A percentile compares a stretch with the other conserved stretches of the same genome.
phyloP scores from a whole-genome alignment of 1,140 invertebrate species.

The Ips typographus region DNA sequence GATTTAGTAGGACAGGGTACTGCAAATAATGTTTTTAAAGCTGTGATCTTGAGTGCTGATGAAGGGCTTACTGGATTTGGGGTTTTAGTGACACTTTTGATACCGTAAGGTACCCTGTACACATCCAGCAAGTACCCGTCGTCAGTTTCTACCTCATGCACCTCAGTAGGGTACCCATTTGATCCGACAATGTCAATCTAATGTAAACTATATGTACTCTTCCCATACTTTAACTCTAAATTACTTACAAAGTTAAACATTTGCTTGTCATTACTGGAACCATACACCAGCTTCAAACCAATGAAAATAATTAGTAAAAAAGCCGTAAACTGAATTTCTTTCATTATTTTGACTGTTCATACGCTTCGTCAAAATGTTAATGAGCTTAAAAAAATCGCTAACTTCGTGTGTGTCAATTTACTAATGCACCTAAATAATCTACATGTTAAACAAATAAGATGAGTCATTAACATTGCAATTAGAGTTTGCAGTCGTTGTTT shows the following conservation, averaged over 20 bases:
- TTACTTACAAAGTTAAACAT: not conserved
- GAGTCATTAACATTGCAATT: too few relatives aligned
- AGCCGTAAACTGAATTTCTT: too few relatives aligned
- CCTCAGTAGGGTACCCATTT: conserved; percentile 42
- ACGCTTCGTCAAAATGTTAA: too few relatives aligned
- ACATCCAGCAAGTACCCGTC: conserved; percentile 57
- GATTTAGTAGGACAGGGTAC: conserved; percentile 62
- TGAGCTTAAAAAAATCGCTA: too few relatives aligned
- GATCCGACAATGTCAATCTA: conserved; percentile 38
- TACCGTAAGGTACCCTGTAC: conserved; percentile 52
- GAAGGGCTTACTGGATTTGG: conserved; percentile 44
- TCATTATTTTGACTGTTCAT: too few relatives aligned
- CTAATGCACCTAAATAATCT: too few relatives aligned
- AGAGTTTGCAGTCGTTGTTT: too few relatives aligned
- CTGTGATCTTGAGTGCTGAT: not conserved
- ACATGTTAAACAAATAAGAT: too few relatives aligned
- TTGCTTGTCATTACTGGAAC: too few relatives aligned
- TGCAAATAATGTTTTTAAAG: conserved; percentile 3
- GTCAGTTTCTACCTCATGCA: conserved; percentile 50
- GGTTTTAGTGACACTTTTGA: conserved; percentile 28
- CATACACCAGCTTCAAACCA: too few relatives aligned
- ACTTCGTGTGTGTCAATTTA: too few relatives aligned
- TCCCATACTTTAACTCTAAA: not conserved
- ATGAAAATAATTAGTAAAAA: too few relatives aligned
- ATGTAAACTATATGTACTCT: not conserved